Evolutionary conservation across 2,113 vertebrate species (phyloP), one percentile per base, ranked within the genome.

Genomic region (Merops nubicus): DNA sequence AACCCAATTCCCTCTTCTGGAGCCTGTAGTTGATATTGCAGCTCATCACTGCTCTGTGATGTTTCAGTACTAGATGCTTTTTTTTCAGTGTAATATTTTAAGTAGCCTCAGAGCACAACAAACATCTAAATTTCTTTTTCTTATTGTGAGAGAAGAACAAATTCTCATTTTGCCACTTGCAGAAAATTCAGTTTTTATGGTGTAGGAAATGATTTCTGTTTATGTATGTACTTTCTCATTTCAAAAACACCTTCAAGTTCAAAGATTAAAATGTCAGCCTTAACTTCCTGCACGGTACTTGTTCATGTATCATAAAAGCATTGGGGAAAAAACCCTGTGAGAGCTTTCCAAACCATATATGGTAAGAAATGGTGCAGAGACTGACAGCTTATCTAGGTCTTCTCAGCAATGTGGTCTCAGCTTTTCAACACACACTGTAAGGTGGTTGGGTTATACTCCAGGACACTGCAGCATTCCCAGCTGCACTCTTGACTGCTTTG

Each of bases 121-220:
- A 80, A 17, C 9, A 33, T 73, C 20, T 7, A 63, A 15, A 50
- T 47, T 63, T 64, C 4, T 43, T 89, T 88, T 88, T 80, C 19
- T 15, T 84, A 51, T 2, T 0, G 0, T 28, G 16, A 69, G 28
- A 7, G 4, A 60, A 65, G 5, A 84, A 75, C 8, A 40, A 2
- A 3, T 22, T n/a, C 22, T 80, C 4, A 4, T 78, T 94, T 73
- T 88, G 45, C 31, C 48, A n/a, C 54, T 57, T 89, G 51, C 42
- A 80, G 74, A 57, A 82, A 50, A 33, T 50, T 70, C 29, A 5
- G 3, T 0, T 34, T 87, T 70, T 48, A 22, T 22, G 11, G 22
- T 15, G 12, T 15, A 64, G 47, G 29, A 70, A 63, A 51, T 78
- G 1, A 42, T 29, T 64, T 76, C 33, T 91, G 6, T 80, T 62